Evolutionary conservation across 2,888 invertebrate genomes (phyloP), one percentile per base, ranked within the genome.

Genomic region (Cotesia congregata): DNA sequence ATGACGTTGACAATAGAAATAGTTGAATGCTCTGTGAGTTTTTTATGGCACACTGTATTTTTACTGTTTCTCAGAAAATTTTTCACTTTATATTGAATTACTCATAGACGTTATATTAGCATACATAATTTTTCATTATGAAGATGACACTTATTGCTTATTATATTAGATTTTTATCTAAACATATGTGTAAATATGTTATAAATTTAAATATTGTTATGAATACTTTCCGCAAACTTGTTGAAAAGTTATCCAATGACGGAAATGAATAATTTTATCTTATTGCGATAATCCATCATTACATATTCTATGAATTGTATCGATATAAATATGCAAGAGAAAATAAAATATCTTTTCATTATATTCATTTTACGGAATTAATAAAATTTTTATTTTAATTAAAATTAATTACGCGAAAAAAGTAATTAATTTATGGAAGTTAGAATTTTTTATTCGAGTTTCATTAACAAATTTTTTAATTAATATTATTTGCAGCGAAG

Each of bases 1-100:
- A 50, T 50, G 50, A 50, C 50, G 50, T 50, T 50, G 50, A 50
- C 50, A 50, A 50, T 50, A 50, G 50, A 50, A 50, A 50, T 50
- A 50, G 12, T 50, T 50, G 12, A 50, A 50, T 12, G 50, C 50
- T 50, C 6, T 50, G 50, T 7, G 50, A 50, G 12, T 50, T 50
- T 50, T 50, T 50, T 50, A 50, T 50, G 50, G 12, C 50, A 50
- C 12, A 50, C 9, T 50, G 9, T 50, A 50, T 50, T 50, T 50
- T 50, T 12, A 50, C 50, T 12, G 12, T 50, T 50, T 50, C 50
- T 12, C 50, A 12, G 9, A 3, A 3, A 30, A 30, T 50, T 50
- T 50, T 1, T 12, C 12, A 7, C 12, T 50, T 12, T 50, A 12
- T 12, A 50, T 50, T 7, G 9, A 12, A 7, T 50, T 50, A 50